Evolutionary conservation across 2,113 vertebrate genomes (phyloP).

Genomic region (Rousettus leschenaultii): DNA sequence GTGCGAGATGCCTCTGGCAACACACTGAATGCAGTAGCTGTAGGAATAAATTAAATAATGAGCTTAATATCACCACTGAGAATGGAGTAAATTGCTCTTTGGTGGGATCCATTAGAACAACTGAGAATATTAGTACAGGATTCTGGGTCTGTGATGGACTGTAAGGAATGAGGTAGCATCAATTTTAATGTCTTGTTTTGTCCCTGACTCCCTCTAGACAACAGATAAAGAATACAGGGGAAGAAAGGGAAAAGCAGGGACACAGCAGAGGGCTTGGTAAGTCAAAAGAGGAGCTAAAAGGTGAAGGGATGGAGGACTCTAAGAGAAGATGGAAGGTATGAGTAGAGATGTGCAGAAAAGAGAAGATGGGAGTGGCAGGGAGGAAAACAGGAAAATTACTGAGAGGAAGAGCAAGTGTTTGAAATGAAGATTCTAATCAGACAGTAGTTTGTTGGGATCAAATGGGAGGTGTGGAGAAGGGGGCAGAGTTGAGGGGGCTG

Average conservation of each 20-base stretch:
- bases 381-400: background rate
- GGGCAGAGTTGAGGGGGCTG: background rate
- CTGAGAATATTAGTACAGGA: constrained; percentile 53
- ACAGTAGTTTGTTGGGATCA: background rate
- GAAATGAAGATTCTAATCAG: background rate
- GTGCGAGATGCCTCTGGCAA: constrained; percentile 62
- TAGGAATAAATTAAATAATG: constrained; percentile 70
- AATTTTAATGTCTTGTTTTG: constrained; percentile 38
- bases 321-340: background rate
- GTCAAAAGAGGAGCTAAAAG: background rate
- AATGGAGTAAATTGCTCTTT: constrained; percentile 60
- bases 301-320: background rate
- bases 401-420: background rate
- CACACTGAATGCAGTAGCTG: constrained; percentile 44
- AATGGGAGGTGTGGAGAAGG: background rate
- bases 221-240: background rate
- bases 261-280: background rate
- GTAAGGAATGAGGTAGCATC: background rate
- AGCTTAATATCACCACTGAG: constrained; percentile 45
- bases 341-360: background rate
- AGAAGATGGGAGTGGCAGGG: background rate
- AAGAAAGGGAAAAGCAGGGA: background rate
- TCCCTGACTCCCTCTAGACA: constrained; percentile 7
- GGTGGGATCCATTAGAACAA: constrained; percentile 62
- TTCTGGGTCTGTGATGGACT: constrained; percentile 17